Percentiles rank a stretch among this genome's conserved stretches.
Conservation (phyloP, 2,113 vertebrate genomes). For the Synodontis membranacea region DNA sequence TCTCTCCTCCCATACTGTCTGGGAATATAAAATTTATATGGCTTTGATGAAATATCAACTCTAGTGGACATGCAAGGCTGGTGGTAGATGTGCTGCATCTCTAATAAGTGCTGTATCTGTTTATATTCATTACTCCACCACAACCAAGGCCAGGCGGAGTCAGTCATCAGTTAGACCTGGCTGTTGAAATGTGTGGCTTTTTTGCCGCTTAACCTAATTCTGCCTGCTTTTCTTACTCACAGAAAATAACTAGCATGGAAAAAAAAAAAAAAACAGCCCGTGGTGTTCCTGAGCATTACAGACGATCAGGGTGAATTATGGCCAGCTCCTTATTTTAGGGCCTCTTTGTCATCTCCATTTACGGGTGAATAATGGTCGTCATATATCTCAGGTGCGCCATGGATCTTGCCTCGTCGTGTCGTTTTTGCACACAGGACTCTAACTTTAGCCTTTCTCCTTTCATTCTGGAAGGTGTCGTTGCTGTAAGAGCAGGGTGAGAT, state of each 20-base stretch:
- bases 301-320: slow-evolving; percentile 41
- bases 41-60: slow-evolving; percentile 61
- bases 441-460: slow-evolving; percentile 40
- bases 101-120: slow-evolving; percentile 54
- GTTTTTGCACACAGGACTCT: slow-evolving; percentile 28
- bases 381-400: slow-evolving; percentile 43
- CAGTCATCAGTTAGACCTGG: background rate
- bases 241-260: no score
- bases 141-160: slow-evolving; percentile 3
- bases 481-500: background rate
- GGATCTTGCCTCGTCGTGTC: slow-evolving; percentile 23
- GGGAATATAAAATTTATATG: slow-evolving; percentile 35
- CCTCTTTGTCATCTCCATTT: slow-evolving; percentile 43
- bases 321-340: slow-evolving; percentile 48
- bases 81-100: slow-evolving; percentile 45
- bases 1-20: background rate
- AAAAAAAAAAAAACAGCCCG: slow-evolving; percentile 11
- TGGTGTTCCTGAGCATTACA: slow-evolving; percentile 22
- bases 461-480: background rate
- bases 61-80: slow-evolving; percentile 45
- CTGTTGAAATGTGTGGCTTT: background rate
- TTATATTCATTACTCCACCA: slow-evolving; percentile 58
- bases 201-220: background rate
- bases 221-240: background rate
- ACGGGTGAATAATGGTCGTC: slow-evolving; percentile 43